A percentile compares a stretch with the other conserved stretches of the same genome.
Evolutionary conservation across 2,888 invertebrate genomes (phyloP).

Genomic region (Ceramica pisi): DNA sequence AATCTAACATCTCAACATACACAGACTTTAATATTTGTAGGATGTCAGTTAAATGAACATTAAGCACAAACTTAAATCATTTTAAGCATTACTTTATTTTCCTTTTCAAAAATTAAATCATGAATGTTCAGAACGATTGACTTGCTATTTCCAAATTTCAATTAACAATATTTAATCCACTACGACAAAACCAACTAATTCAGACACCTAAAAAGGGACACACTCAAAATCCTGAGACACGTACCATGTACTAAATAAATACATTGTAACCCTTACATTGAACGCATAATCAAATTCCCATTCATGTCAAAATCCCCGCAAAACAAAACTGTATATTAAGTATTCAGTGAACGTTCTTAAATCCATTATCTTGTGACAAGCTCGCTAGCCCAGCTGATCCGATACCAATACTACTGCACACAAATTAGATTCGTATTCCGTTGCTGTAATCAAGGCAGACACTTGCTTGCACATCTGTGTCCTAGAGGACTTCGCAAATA

Average conservation of each 20-base stretch:
- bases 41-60: neutral
- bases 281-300: conserved; percentile 71
- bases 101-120: neutral
- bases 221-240: conserved; percentile 26
- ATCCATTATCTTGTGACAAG: conserved; percentile 82
- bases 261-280: conserved; percentile 48
- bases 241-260: conserved; percentile 56
- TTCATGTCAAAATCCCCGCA: conserved; percentile 69
- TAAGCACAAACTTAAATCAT: neutral
- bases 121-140: neutral
- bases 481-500: conserved; percentile 67
- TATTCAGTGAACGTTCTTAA: conserved; percentile 77
- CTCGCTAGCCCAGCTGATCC: conserved; percentile 82
- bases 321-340: conserved; percentile 68
- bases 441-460: conserved; percentile 86
- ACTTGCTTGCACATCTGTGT: conserved; percentile 86
- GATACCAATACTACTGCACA: conserved; percentile 72
- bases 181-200: conserved; percentile 22
- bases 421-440: conserved; percentile 86
- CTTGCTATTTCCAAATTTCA: neutral
- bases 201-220: conserved; percentile 12
- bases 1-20: neutral
- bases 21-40: neutral
- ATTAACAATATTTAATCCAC: neutral
- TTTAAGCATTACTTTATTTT: neutral